Evolutionary conservation across 2,888 invertebrate genomes (phyloP).

Genomic region (Molorchus minor): DNA sequence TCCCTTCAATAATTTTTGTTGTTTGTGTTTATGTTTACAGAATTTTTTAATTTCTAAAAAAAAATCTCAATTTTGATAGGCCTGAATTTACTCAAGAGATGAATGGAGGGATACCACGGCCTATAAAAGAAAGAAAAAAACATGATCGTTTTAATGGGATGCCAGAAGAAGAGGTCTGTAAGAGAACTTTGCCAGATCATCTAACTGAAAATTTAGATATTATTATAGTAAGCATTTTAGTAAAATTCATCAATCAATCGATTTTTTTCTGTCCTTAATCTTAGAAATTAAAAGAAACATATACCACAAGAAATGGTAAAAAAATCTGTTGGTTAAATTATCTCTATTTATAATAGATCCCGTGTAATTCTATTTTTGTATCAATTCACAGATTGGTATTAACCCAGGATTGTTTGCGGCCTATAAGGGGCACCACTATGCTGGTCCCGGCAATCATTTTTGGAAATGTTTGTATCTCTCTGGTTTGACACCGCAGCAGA

Average conservation of each 20-base stretch:
- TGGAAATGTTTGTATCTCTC: constrained; percentile 98
- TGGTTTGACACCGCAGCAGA: constrained; percentile 92
- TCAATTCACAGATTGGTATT: constrained; percentile 85
- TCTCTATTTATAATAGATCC: not conserved
- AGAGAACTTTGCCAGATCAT: constrained; percentile 94
- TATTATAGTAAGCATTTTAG: constrained; percentile 86
- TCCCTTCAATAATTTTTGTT: constrained; percentile 27
- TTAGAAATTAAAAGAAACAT: not conserved
- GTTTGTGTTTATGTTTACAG: constrained; percentile 36
- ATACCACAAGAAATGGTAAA: not conserved
- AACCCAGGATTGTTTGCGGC: constrained; percentile 98
- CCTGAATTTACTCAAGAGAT: constrained; percentile 59
- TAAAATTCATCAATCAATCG: constrained; percentile 12
- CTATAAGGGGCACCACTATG: constrained; percentile 98
- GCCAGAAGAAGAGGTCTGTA: constrained; percentile 95
- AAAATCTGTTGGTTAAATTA: not conserved
- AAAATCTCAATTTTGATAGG: constrained; percentile 46
- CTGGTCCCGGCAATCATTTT: constrained; percentile 98
- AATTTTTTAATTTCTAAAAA: constrained; percentile 35
- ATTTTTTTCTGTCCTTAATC: not conserved
- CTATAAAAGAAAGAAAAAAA: constrained; percentile 88
- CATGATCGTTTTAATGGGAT: constrained; percentile 96
- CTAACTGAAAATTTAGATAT: constrained; percentile 94
- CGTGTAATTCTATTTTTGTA: not conserved
- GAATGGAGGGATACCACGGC: constrained; percentile 67